Percentiles rank a stretch among this genome's conserved stretches.
These are phyloP conservation scores for Eulacestoma nigropectus DNA, from an alignment of 2,113 vertebrate species.

Conservation along the genomic window DNA sequence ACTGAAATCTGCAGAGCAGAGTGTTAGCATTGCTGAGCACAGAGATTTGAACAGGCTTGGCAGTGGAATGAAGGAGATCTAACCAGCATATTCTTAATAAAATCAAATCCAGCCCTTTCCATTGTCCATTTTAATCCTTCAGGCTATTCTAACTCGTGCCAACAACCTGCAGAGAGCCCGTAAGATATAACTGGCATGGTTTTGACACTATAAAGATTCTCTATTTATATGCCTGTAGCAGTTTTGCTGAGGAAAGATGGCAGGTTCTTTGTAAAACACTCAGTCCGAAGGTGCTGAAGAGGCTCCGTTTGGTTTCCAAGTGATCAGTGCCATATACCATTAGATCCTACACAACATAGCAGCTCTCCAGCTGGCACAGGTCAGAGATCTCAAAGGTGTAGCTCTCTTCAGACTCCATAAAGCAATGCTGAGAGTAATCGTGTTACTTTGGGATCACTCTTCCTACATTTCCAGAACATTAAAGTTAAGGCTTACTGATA, in stretches of 20 bases:
- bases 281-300: neutral
- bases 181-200: neutral
- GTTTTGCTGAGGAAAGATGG: neutral
- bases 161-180: neutral
- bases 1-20: neutral
- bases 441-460: neutral
- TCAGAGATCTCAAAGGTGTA: neutral
- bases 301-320: neutral
- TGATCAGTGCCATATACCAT: neutral
- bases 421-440: neutral
- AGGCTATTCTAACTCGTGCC: neutral
- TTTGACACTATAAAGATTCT: neutral
- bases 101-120: neutral
- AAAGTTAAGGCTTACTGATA: neutral
- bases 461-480: neutral
- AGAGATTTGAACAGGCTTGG: neutral
- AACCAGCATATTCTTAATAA: neutral
- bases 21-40: neutral
- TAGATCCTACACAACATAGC: neutral
- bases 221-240: neutral
- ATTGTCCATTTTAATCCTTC: neutral
- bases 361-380: neutral
- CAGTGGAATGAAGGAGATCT: neutral
- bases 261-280: neutral
- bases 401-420: neutral